Evolutionary conservation across 2,888 invertebrate species (phyloP).

Genomic region (Tetragonisca angustula): DNA sequence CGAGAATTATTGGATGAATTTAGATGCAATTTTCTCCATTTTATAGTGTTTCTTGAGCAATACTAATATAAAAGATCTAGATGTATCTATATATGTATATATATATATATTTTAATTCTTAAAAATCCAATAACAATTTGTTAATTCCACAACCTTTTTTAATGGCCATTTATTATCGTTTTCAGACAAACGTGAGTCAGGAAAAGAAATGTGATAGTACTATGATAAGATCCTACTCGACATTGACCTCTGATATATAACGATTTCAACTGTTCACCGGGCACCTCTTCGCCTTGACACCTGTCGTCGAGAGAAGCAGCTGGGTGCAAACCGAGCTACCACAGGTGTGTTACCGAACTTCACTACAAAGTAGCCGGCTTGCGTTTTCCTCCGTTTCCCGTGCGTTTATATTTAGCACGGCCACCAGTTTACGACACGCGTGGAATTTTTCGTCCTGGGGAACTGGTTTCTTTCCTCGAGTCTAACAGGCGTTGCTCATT

Average conservation of each 20-base stretch:
- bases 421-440: constrained; percentile 29
- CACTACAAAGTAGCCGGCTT: neutral
- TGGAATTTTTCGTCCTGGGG: constrained; percentile 37
- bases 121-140: neutral
- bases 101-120: neutral
- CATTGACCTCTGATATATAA: constrained; percentile 4
- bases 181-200: neutral
- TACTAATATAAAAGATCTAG: too few species aligned
- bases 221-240: neutral
- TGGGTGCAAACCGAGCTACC: constrained; percentile 31
- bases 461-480: constrained; percentile 48
- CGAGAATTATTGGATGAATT: too few species aligned
- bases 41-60: too few species aligned
- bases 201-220: neutral
- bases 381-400: constrained; percentile 49
- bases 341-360: constrained; percentile 40
- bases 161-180: neutral
- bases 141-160: neutral
- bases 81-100: neutral
- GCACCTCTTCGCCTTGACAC: constrained; percentile 25
- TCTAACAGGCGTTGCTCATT: neutral
- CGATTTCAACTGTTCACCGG: neutral
- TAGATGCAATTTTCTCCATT: too few species aligned
- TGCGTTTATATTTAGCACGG: constrained; percentile 30
- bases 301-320: constrained; percentile 54